Evolutionary conservation across 2,888 invertebrate genomes (phyloP).

Genomic region (Aphrophora alni): DNA sequence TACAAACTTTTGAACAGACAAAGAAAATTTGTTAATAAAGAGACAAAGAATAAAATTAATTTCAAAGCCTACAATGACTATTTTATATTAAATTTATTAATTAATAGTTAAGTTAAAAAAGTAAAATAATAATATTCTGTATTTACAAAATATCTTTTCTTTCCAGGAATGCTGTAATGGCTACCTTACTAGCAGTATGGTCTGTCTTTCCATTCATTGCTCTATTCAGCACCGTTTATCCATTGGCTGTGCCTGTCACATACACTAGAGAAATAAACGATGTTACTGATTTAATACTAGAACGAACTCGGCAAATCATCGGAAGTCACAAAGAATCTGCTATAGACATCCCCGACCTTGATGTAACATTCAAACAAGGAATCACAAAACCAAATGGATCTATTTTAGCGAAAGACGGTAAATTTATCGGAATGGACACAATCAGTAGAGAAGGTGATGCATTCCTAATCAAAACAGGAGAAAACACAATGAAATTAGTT

Average conservation of each 20-base stretch:
- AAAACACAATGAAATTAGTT: slow-evolving; percentile 21
- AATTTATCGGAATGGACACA: slow-evolving; percentile 19
- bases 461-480: slow-evolving; percentile 23
- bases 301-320: slow-evolving; percentile 18
- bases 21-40: no score
- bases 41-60: no score
- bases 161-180: neutral
- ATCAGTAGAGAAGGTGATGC: slow-evolving; percentile 16
- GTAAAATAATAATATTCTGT: no score
- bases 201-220: neutral
- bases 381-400: slow-evolving; percentile 10
- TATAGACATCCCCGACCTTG: slow-evolving; percentile 20
- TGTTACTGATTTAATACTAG: slow-evolving; percentile 24
- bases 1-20: no score
- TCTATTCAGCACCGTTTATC: neutral
- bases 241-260: slow-evolving; percentile 7
- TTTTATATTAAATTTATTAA: no score
- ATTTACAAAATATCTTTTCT: neutral
- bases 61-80: no score
- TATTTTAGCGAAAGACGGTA: slow-evolving; percentile 12
- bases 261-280: slow-evolving; percentile 29
- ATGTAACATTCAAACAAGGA: slow-evolving; percentile 27
- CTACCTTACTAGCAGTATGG: neutral
- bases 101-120: no score
- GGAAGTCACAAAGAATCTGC: slow-evolving; percentile 11